Conservation (phyloP, 2,888 invertebrate genomes). For the Anthrax anthrax region DNA sequence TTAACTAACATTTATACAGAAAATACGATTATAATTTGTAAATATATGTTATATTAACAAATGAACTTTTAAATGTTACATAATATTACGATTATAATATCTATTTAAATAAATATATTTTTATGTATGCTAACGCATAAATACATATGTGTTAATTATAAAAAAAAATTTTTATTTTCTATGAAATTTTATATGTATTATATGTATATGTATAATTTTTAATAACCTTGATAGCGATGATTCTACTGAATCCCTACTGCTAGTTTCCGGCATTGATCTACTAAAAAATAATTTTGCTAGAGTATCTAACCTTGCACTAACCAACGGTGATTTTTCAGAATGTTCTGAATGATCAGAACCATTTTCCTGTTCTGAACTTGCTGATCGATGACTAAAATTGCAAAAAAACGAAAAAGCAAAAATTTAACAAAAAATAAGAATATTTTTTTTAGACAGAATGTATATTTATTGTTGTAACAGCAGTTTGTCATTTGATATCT, state of each 20-base stretch:
- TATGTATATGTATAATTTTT: background rate
- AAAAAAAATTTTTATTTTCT: too few relatives aligned
- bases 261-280: slow-evolving; percentile 37
- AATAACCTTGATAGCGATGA: slow-evolving; percentile 34
- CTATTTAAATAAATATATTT: too few relatives aligned
- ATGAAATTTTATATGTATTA: too few relatives aligned
- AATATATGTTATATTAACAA: too few relatives aligned
- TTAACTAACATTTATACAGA: too few relatives aligned
- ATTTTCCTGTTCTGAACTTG: slow-evolving; percentile 45
- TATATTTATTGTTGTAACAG: too few relatives aligned
- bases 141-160: too few relatives aligned
- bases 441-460: background rate
- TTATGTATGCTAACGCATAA: too few relatives aligned
- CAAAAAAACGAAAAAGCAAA: background rate
- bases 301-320: slow-evolving; percentile 59
- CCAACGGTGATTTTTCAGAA: slow-evolving; percentile 48
- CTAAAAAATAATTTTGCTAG: slow-evolving; percentile 60
- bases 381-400: slow-evolving; percentile 38
- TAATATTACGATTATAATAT: too few relatives aligned
- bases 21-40: too few relatives aligned
- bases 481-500: too few relatives aligned
- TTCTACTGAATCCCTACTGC: slow-evolving; percentile 35
- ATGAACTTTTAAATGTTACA: too few relatives aligned
- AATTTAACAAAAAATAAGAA: slow-evolving; percentile 9
- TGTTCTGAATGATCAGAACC: slow-evolving; percentile 32